These are phyloP conservation scores for Ciconia boyciana DNA, from an alignment of 2,113 vertebrate species.

Conservation along the genomic window DNA sequence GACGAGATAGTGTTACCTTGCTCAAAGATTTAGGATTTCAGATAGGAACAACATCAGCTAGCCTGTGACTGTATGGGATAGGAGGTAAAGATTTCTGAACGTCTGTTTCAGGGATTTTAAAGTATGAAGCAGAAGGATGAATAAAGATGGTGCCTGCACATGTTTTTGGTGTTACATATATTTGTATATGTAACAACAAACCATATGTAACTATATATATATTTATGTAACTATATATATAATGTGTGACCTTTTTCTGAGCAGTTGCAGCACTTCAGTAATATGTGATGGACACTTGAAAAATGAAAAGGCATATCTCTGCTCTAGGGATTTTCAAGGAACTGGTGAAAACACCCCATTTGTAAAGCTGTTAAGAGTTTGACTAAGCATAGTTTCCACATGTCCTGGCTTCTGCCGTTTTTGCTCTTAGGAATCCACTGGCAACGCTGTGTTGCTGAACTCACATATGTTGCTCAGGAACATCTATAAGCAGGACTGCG, in stretches of 20 bases:
- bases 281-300: neutral
- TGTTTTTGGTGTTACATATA: neutral
- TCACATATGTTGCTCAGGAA: neutral
- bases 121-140: neutral
- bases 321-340: neutral
- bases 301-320: neutral
- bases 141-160: neutral
- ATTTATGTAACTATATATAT: neutral
- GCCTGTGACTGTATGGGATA: neutral
- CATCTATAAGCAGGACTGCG: neutral
- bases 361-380: neutral
- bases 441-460: neutral
- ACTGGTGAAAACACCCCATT: neutral
- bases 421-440: neutral
- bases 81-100: neutral
- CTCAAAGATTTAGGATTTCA: neutral
- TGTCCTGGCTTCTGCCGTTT: neutral
- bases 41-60: neutral
- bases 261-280: neutral
- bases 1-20: accelerated
- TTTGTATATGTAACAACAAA: neutral
- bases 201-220: neutral
- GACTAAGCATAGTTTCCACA: neutral
- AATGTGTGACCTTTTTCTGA: neutral
- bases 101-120: neutral